Evolutionary conservation across 2,113 vertebrate genomes (phyloP), one percentile per base, ranked within the genome.

Genomic region (Proterorhinus semilunaris): DNA sequence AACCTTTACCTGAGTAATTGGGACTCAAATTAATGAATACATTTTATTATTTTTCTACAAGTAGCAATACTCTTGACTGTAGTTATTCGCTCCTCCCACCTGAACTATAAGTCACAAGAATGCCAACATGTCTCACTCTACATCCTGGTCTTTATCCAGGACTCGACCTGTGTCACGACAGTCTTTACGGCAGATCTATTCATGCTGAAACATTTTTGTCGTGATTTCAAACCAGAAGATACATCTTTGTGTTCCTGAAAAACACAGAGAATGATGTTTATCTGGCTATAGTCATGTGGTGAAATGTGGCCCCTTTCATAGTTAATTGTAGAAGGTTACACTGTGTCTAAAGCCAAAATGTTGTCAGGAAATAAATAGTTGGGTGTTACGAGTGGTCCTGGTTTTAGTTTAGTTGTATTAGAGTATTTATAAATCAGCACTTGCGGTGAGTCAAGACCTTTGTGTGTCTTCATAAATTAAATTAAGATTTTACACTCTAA

Each of bases 131-230:
- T 72, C 76, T 12, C 67, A 51, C 62, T 80, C 55, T 36, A 78
- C 83, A 83, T 84, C 86, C 81, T 85, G 75, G 69, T 73, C 21
- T 67, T 78, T 72, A 71, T 53, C 16, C 71, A 77, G 81, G 80
- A 79, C 62, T 71, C 58, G 12, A 72, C 66, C 62, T 21, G 8
- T 16, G 17, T 67, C 59, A 16, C 52, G 57, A 10, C 36, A 3
- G 5, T 76, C 63, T 65, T 44, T 45, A 17, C 36, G 15, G 2
- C 10, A 43, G 1, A 8, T 6, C 57, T 59, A 15, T 59, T 43
- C 57, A 59, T 43, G 11, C 27, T 59, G 27, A 42, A 15, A 36
- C 36, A 12, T 12, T 8, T 11, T 42, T 58, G 55, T 27, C 15
- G 49, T 47, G 1, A 7, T 0, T 47, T 2, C 49, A 51, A 13